These are phyloP conservation scores for Epinephelus lanceolatus DNA, from an alignment of 2,113 vertebrate genomes.

Conservation along the genomic window DNA sequence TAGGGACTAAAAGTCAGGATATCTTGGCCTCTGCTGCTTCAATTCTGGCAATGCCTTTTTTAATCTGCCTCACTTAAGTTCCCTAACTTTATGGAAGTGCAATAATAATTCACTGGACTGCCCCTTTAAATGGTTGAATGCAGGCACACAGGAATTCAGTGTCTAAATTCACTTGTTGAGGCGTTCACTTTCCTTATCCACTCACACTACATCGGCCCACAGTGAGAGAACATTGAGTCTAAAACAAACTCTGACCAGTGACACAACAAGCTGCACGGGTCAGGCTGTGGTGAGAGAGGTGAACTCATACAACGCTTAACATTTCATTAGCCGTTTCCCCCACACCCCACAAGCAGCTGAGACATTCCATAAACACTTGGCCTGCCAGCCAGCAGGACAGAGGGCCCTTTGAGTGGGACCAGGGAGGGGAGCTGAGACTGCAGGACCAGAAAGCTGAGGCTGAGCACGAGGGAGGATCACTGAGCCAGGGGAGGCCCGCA, in stretches of 20 bases:
- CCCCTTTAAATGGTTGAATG: too few species aligned
- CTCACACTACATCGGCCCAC: too few species aligned
- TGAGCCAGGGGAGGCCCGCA: constrained; percentile 40
- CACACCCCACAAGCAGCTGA: constrained; percentile 79
- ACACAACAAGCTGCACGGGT: constrained; percentile 53
- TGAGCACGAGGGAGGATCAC: constrained; percentile 72
- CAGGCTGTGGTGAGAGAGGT: constrained; percentile 67
- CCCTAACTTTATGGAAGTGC: too few species aligned
- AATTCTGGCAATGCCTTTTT: too few species aligned
- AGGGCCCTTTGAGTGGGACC: constrained; percentile 77
- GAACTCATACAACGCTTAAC: constrained; percentile 74
- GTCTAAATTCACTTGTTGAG: too few species aligned
- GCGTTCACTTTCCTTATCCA: too few species aligned
- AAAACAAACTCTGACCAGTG: constrained; percentile 51
- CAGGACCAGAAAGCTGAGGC: constrained; percentile 54
- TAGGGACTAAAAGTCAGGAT: too few species aligned
- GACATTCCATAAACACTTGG: constrained; percentile 84
- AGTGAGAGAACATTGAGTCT: constrained; percentile 13
- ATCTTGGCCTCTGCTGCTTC: too few species aligned
- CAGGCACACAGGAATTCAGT: too few species aligned
- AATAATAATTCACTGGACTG: too few species aligned
- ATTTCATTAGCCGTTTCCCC: constrained; percentile 72
- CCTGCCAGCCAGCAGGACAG: constrained; percentile 78
- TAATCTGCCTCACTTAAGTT: too few species aligned
- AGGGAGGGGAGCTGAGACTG: constrained; percentile 63